These are phyloP conservation scores for Aphelenchoides besseyi DNA, from an alignment of 1,140 invertebrate genomes.

Conservation along the genomic window DNA sequence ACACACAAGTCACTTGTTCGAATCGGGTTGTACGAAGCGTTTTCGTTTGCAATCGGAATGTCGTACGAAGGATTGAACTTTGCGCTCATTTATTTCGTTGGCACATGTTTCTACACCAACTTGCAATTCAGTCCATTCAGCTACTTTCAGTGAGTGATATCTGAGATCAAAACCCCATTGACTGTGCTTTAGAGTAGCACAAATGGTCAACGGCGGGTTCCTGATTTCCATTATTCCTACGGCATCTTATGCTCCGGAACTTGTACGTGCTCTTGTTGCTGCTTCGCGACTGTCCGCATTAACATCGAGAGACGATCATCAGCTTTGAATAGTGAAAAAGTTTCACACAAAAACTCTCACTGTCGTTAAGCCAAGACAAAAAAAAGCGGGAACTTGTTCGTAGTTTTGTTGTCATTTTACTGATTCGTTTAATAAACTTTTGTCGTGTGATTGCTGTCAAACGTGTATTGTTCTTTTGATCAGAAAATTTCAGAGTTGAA, in stretches of 20 bases:
- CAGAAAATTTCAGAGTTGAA: too few relatives aligned
- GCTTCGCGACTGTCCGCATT: background rate
- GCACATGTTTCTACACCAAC: background rate
- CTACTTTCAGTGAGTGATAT: background rate
- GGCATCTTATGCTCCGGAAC: background rate
- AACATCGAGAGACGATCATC: too few relatives aligned
- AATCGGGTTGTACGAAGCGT: background rate
- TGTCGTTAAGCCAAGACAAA: too few relatives aligned
- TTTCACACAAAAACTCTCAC: too few relatives aligned
- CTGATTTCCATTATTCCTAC: background rate
- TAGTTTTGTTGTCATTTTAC: too few relatives aligned
- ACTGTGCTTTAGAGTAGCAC: background rate
- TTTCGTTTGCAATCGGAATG: background rate
- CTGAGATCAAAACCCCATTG: too few relatives aligned
- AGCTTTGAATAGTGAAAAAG: too few relatives aligned
- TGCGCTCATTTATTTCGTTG: background rate
- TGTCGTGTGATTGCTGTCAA: too few relatives aligned
- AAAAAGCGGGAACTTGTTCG: too few relatives aligned
- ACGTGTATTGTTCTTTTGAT: background rate
- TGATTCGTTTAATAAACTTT: too few relatives aligned
- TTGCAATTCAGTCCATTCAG: background rate
- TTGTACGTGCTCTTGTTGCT: background rate
- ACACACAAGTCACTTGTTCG: background rate
- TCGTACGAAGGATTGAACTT: background rate
- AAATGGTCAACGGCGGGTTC: background rate